Conservation (phyloP, 2,888 invertebrate genomes). For the Drosophila picticornis region DNA sequence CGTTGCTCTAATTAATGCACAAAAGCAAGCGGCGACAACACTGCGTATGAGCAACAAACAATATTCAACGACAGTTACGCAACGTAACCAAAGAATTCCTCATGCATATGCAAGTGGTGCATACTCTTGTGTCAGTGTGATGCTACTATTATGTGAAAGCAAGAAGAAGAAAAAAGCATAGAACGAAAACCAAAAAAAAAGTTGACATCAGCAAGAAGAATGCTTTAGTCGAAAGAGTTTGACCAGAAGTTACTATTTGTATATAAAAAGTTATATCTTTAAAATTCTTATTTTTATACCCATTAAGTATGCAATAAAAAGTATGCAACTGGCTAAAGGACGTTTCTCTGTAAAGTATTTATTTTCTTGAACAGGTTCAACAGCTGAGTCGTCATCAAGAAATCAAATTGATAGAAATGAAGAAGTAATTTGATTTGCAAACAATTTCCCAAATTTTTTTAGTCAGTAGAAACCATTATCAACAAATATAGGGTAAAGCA, state of each 20-base stretch:
- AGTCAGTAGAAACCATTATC: neutral
- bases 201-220: conserved; percentile 20
- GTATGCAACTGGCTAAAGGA: neutral
- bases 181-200: conserved; percentile 17
- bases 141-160: conserved; percentile 25
- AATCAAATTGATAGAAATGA: neutral
- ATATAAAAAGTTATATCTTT: neutral
- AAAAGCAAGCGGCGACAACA: conserved; percentile 51
- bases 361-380: neutral
- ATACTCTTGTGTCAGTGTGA: conserved; percentile 1
- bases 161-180: conserved; percentile 35
- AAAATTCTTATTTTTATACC: neutral
- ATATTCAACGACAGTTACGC: conserved; percentile 16
- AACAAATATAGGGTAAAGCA: conserved; percentile 21
- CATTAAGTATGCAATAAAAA: neutral
- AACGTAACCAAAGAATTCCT: conserved; percentile 31
- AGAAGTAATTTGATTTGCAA: neutral
- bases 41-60: conserved; percentile 67
- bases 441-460: neutral
- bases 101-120: neutral
- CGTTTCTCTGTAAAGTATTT: neutral
- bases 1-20: conserved; percentile 69
- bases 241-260: neutral
- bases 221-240: neutral
- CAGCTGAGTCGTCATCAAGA: neutral